phyloP scores from a whole-genome alignment of 2,113 vertebrate genomes.

The Cygnus buccinator region DNA sequence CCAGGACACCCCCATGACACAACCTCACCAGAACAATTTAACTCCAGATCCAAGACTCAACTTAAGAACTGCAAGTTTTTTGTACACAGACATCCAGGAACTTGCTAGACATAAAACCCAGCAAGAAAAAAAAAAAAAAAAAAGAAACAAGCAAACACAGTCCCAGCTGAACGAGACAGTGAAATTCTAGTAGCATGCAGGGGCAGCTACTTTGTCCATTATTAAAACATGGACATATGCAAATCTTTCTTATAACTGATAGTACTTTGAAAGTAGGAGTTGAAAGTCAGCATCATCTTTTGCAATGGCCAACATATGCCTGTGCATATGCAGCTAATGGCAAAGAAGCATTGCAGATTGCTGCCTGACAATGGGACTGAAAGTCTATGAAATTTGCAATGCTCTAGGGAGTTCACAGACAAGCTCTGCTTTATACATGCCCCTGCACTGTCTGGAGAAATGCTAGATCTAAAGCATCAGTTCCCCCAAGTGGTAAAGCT shows the following conservation, averaged over 20 bases:
- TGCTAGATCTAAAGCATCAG: not conserved
- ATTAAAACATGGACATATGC: not conserved
- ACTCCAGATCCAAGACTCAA: not conserved
- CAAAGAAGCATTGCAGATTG: not conserved
- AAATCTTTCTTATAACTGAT: not conserved
- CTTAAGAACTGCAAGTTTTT: not conserved
- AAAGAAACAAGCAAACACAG: not conserved
- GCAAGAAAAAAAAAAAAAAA: not conserved
- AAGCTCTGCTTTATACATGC: not conserved
- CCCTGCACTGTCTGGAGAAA: not conserved
- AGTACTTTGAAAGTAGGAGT: not conserved
- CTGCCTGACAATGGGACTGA: not conserved
- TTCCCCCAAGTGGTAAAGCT: not conserved
- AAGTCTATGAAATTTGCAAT: not conserved
- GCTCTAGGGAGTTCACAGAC: not conserved
- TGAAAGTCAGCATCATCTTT: not conserved
- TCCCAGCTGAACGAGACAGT: not conserved
- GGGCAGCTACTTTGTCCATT: not conserved
- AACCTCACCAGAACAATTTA: not conserved
- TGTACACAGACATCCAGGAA: not conserved
- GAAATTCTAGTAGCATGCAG: not conserved
- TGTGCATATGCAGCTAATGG: not conserved
- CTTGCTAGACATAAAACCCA: not conserved
- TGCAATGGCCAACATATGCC: not conserved
- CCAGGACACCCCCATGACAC: accelerated